A percentile compares a stretch with the other conserved stretches of the same genome.
Evolutionary conservation across 2,113 vertebrate species (phyloP).

Genomic region (Ahaetulla prasina): DNA sequence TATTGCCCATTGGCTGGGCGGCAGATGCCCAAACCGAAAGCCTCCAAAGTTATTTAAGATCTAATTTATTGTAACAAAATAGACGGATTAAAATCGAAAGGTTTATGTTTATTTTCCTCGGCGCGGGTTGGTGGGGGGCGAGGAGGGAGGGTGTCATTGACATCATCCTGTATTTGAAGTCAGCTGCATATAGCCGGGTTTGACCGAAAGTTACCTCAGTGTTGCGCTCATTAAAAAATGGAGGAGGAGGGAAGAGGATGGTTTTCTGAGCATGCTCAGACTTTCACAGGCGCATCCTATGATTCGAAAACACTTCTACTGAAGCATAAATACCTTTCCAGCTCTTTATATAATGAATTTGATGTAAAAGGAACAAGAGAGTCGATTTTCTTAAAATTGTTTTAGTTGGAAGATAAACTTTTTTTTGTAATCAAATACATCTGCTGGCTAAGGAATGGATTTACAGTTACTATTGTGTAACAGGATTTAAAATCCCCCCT

Average conservation of each 20-base stretch:
- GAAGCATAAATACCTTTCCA: slow-evolving; percentile 38
- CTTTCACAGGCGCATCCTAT: slow-evolving; percentile 59
- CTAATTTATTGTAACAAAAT: slow-evolving; percentile 10
- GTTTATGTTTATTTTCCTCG: not conserved
- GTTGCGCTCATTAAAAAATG: slow-evolving; percentile 47
- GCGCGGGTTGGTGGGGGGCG: not conserved
- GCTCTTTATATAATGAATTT: slow-evolving; percentile 57
- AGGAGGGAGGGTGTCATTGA: slow-evolving; percentile 41
- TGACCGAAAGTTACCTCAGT: slow-evolving; percentile 82
- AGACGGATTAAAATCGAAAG: slow-evolving; percentile 1
- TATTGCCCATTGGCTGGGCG: not conserved
- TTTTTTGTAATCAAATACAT: not conserved
- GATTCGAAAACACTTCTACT: slow-evolving; percentile 55
- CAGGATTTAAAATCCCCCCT: not conserved
- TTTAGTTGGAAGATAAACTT: not conserved
- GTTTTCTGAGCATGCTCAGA: slow-evolving; percentile 67
- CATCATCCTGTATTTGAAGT: slow-evolving; percentile 63
- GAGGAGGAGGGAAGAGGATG: slow-evolving; percentile 50
- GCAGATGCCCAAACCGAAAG: not conserved
- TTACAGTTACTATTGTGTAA: not conserved
- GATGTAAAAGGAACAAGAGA: slow-evolving; percentile 11
- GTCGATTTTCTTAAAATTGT: not conserved
- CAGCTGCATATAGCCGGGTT: slow-evolving; percentile 50
- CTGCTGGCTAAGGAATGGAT: not conserved
- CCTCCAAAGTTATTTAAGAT: not conserved